Evolutionary conservation across 2,797 vertebrate genomes (phyloP).

Genomic region (Danio tinwini): DNA sequence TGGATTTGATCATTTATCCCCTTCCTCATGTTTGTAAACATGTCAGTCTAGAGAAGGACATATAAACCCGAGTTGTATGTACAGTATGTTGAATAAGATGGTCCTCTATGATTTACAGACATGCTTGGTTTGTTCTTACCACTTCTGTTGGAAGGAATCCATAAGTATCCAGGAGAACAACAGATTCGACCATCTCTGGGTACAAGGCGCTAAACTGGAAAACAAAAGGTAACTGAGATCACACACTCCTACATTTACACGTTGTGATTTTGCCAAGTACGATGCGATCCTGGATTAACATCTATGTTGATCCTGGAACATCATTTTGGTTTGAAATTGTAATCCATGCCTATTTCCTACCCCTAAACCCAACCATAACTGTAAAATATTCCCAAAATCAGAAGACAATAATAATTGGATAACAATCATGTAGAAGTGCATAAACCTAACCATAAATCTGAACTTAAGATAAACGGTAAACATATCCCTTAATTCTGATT

Average conservation of each 20-base stretch:
- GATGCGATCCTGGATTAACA: no score
- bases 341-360: no score
- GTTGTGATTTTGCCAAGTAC: no score
- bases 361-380: no score
- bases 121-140: constrained; percentile 61
- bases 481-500: no score
- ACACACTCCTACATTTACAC: constrained; percentile 8
- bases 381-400: no score
- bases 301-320: no score
- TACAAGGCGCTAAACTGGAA: constrained; percentile 86
- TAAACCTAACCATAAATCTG: no score
- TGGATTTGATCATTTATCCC: constrained; percentile 76
- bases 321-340: no score
- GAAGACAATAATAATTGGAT: no score
- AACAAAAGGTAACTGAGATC: constrained; percentile 24
- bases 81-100: background rate
- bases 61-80: constrained; percentile 4
- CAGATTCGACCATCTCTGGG: constrained; percentile 89
- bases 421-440: no score
- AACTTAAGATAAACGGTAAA: no score
- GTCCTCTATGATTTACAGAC: background rate
- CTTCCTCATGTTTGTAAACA: constrained; percentile 65
- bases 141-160: constrained; percentile 77
- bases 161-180: constrained; percentile 82
- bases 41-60: constrained; percentile 61